Base-by-base conservation (phyloP, 2,888 invertebrate species). In the Tetrapedia diversipes region DNA sequence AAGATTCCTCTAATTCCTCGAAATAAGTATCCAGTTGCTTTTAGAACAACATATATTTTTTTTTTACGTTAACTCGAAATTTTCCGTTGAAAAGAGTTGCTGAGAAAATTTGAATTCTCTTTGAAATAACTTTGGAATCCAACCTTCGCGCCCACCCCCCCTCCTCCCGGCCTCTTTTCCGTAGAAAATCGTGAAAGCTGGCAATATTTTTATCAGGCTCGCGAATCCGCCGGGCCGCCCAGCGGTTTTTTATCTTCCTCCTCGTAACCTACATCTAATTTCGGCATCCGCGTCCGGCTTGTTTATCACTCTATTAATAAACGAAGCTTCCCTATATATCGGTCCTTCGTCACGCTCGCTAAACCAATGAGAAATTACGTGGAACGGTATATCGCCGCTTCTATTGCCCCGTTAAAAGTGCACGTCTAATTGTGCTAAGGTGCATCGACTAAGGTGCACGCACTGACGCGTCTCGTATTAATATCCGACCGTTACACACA, bases 301-400 rank as follows among this genome's bases (percentile, higher is more conserved):
- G 73, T 79, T 79, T 79, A 73, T 78, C 68, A 24, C 37, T 78
- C 68, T 79, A 79, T 79, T 78, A 65, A 79, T 78, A 79, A 32
- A 43, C 19, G 1, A 37, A 47, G n/a, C 54, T 61, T 65, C 54
- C 53, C 73, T 78, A 65, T 75, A 61, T 78, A 78, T 78, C 60
- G 61, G 73, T 64, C 56, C 51, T 61, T 78, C 37, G 79, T 73
- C 51, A 69, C 65, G 79, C 65, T 68, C 61, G 32, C 72, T 67
- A 54, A 77, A 72, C 67, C 78, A 49, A 54, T 60, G 67, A 64
- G 66, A 77, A 67, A 63, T 70, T 51, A 59, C 77, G 63, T 22
- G 66, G 49, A 67, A 71, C 63, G 53, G 2, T 61, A 54, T 47
- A 51, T 8, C 27, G 41, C 41, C 19, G 59, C 39, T 41, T 49